Conservation (phyloP, 1,140 invertebrate genomes). For the Aphidius ervi region DNA sequence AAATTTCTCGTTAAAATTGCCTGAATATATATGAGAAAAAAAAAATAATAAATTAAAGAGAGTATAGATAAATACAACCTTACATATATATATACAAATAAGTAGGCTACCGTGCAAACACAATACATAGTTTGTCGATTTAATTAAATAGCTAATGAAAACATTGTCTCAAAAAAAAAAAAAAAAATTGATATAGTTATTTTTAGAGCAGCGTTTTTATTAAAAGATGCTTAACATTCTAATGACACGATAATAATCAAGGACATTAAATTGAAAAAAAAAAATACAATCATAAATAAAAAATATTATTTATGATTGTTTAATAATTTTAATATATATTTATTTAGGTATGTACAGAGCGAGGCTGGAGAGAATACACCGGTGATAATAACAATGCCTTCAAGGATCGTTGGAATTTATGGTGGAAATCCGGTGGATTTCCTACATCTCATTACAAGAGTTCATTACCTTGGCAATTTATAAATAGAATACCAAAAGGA, state of each 20-base stretch:
- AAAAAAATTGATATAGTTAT: too few species aligned
- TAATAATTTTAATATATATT: not conserved
- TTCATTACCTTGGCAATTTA: conserved; percentile 73
- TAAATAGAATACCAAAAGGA: conserved; percentile 81
- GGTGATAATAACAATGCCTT: conserved; percentile 54
- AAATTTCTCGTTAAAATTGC: conserved; percentile 13
- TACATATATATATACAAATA: conserved; percentile 10
- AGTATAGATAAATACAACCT: not conserved
- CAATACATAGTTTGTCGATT: conserved; percentile 26
- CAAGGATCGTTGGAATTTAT: conserved; percentile 75
- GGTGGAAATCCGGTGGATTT: conserved; percentile 76
- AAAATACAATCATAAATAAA: not conserved
- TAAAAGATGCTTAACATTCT: conserved; percentile 24
- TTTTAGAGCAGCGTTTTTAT: too few species aligned
- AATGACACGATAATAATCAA: conserved; percentile 47
- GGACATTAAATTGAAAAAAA: conserved; percentile 13
- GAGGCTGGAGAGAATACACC: conserved; percentile 75
- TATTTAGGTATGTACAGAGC: conserved; percentile 66
- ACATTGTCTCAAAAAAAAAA: too few species aligned
- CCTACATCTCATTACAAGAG: conserved; percentile 64
- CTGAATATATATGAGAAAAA: not conserved
- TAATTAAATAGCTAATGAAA: conserved; percentile 29
- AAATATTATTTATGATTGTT: not conserved
- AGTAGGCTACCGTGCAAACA: conserved; percentile 28
- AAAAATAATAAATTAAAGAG: not conserved